Base-by-base conservation (phyloP, 2,888 invertebrate genomes). In the Diadromus collaris region DNA sequence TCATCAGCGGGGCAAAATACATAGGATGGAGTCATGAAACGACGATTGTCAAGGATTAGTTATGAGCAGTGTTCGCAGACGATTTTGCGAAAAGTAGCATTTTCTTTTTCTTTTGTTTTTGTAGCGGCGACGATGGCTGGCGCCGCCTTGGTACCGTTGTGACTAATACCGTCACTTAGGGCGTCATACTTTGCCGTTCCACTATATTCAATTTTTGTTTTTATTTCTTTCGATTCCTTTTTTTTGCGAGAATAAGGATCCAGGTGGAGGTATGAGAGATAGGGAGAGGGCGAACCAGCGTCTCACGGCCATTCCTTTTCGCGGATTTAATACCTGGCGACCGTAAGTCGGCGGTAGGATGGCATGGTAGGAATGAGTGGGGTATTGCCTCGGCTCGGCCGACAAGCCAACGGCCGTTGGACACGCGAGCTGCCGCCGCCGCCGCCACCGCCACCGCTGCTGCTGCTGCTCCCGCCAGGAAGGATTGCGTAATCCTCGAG, bases 401-500 rank as follows among this genome's bases (percentile, higher is more conserved):
- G 51, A 54, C 68, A 48, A 76, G 78, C 79, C 79, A 83, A 81
- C 80, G 81, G 80, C 78, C 81, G 68, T 77, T 60, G 78, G 78
- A 82, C 82, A 80, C 82, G 82, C 81, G 82, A 83, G 70, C 76
- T 70, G 64, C 27, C 16, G 54, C 60, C 34, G 60, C 41, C 60
- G 69, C 76, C 70, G 64, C 27, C 16, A 41, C 56, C 38, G 60
- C 44, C 56, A 67, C 77, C 67, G 64, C 44, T 24, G 54, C 61
- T 44, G 60, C 44, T 56, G 29, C 64, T 72, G 68, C 67, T 60
- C 82, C 79, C 81, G 81, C 82, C 79, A 78, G 80, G 76, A 84
- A 84, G 84, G 84, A 85, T 86, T 86, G 82, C 80, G 82, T 86
- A 87, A 86, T 87, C 86, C 86, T 83, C 81, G 83, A 84, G 84